Evolutionary conservation across 2,888 invertebrate genomes (phyloP).

Genomic region (Trichacis sp.): DNA sequence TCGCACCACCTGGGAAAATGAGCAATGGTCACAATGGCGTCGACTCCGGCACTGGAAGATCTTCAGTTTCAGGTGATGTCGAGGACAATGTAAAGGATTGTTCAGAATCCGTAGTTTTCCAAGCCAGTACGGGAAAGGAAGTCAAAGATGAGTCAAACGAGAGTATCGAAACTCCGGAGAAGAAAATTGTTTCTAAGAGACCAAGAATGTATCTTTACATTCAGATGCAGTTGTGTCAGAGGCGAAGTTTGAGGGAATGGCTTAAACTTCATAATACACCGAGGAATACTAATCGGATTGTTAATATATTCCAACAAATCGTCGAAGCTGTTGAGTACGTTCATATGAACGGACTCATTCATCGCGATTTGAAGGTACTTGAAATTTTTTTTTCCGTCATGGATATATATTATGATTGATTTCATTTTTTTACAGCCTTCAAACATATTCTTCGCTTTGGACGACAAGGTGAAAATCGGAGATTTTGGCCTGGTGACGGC

Average conservation of each 20-base stretch:
- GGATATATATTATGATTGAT: no score
- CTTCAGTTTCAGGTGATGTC: constrained; percentile 12
- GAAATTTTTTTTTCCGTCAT: no score
- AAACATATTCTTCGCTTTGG: constrained; percentile 92
- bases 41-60: constrained; percentile 11
- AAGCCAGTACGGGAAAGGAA: constrained; percentile 1
- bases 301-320: constrained; percentile 88
- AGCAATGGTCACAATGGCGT: background rate
- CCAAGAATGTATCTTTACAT: constrained; percentile 87
- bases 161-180: background rate
- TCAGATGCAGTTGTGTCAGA: constrained; percentile 96
- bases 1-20: no score
- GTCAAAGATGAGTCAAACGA: constrained; percentile 8
- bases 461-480: constrained; percentile 93
- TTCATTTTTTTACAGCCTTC: no score
- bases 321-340: constrained; percentile 96
- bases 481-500: constrained; percentile 98
- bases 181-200: constrained; percentile 35
- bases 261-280: constrained; percentile 68
- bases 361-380: constrained; percentile 92
- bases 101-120: constrained; percentile 3
- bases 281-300: constrained; percentile 69
- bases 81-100: constrained; percentile 6
- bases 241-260: constrained; percentile 94
- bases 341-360: constrained; percentile 91